Conservation (phyloP, 2,113 vertebrate species). For the Planiliza haematocheilus region DNA sequence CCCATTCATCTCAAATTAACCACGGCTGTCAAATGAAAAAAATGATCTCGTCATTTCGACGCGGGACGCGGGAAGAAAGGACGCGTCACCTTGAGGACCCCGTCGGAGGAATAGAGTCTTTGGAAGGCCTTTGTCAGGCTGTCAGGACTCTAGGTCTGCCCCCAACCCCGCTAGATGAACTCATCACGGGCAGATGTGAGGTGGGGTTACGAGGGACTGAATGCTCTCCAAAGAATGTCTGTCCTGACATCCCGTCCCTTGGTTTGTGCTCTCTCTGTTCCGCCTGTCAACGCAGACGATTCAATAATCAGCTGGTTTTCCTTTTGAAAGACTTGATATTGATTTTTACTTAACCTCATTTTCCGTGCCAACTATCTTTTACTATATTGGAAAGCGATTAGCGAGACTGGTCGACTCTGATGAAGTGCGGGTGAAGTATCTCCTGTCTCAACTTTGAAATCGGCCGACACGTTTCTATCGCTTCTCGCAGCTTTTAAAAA, state of each 20-base stretch:
- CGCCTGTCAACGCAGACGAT: neutral
- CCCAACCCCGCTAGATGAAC: constrained; percentile 33
- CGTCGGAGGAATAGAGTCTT: constrained; percentile 41
- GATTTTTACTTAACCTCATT: neutral
- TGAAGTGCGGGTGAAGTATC: neutral
- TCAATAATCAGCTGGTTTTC: constrained; percentile 12
- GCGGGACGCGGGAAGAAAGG: constrained; percentile 15
- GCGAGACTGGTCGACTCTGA: too few species aligned
- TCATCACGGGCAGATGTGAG: constrained; percentile 50
- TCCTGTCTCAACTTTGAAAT: neutral
- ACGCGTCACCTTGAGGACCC: constrained; percentile 53
- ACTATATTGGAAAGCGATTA: neutral
- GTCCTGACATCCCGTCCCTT: too few species aligned
- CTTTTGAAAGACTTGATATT: neutral
- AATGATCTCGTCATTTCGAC: constrained; percentile 40
- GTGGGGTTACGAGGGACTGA: constrained; percentile 22
- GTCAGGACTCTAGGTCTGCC: constrained; percentile 43
- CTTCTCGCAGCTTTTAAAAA: neutral
- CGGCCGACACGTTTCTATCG: neutral
- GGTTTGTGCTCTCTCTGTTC: neutral
- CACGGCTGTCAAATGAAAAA: constrained; percentile 55
- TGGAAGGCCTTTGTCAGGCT: constrained; percentile 63
- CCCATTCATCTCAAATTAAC: constrained; percentile 51
- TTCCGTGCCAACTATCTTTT: too few species aligned
- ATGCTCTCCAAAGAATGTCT: neutral